phyloP scores from a whole-genome alignment of 2,113 vertebrate genomes.

The Dromiciops gliroides region DNA sequence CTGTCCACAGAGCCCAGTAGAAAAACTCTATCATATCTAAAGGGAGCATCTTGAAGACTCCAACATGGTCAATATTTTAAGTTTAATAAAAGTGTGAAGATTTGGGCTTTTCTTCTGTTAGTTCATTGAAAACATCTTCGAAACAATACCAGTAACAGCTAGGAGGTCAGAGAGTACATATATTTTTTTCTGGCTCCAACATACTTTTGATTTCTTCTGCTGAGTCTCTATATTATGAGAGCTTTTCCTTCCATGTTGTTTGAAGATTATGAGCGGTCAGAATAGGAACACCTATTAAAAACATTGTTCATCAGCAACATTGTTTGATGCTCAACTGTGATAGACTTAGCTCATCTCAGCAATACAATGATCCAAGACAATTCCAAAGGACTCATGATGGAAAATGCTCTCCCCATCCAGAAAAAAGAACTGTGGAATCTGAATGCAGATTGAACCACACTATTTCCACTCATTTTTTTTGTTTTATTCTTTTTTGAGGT shows the following conservation, averaged over 20 bases:
- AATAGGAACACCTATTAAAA: not conserved
- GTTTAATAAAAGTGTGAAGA: not conserved
- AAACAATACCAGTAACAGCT: not conserved
- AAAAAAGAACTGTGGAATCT: too few species aligned
- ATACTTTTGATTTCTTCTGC: not conserved
- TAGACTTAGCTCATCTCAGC: too few species aligned
- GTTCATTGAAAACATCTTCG: not conserved
- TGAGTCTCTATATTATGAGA: not conserved
- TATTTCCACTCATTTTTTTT: too few species aligned
- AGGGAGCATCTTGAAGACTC: not conserved
- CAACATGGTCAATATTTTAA: not conserved
- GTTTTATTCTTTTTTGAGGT: too few species aligned
- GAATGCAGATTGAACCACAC: too few species aligned
- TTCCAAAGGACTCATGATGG: too few species aligned
- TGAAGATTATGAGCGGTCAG: not conserved
- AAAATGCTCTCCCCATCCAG: too few species aligned
- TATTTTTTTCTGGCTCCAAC: not conserved
- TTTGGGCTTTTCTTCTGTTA: not conserved
- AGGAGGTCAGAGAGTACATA: not conserved
- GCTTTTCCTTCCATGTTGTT: not conserved
- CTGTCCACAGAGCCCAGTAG: not conserved
- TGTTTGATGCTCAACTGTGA: too few species aligned
- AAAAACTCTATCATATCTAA: not conserved
- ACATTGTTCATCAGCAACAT: not conserved
- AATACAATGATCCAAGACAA: too few species aligned